phyloP scores from a whole-genome alignment of 2,113 vertebrate species.

The Colinus virginianus region DNA sequence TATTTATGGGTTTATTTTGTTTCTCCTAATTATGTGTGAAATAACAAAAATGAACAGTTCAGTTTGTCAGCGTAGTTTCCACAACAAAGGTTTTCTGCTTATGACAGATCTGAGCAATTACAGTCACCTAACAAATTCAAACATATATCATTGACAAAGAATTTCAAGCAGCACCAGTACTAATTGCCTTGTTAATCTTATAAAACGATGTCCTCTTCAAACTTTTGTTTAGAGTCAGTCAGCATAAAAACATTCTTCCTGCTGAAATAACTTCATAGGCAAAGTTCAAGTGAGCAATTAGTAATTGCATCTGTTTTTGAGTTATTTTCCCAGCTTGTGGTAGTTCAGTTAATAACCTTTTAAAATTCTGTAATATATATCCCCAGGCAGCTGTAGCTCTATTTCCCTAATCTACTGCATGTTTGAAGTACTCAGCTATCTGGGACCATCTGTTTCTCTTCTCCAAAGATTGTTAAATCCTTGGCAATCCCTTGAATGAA shows the following conservation, averaged over 20 bases:
- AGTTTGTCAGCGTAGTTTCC: not conserved
- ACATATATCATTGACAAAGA: not conserved
- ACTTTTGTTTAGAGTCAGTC: conserved; percentile 47
- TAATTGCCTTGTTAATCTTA: conserved; percentile 57
- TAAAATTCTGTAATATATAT: conserved; percentile 46
- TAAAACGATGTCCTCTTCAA: conserved; percentile 26
- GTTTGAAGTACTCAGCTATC: not conserved
- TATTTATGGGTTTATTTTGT: not conserved
- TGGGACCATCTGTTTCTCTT: conserved; percentile 56
- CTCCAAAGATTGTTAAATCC: conserved; percentile 46
- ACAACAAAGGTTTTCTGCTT: not conserved
- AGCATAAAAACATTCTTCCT: conserved; percentile 62
- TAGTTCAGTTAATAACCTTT: conserved; percentile 67
- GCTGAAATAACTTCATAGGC: conserved; percentile 56
- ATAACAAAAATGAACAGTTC: not conserved
- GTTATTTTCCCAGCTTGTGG: conserved; percentile 63
- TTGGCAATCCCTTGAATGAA: conserved; percentile 37
- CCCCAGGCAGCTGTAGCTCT: conserved; percentile 52
- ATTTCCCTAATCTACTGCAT: conserved; percentile 28
- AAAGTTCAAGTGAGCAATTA: conserved; percentile 75
- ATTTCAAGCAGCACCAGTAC: not conserved
- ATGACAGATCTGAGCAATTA: not conserved
- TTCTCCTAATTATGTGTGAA: not conserved
- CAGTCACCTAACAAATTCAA: conserved; percentile 25
- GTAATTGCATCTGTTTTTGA: conserved; percentile 67